A percentile compares a stretch with the other conserved stretches of the same genome.
Conservation (phyloP, 2,797 vertebrate genomes). For the Anolis apletophallus region DNA sequence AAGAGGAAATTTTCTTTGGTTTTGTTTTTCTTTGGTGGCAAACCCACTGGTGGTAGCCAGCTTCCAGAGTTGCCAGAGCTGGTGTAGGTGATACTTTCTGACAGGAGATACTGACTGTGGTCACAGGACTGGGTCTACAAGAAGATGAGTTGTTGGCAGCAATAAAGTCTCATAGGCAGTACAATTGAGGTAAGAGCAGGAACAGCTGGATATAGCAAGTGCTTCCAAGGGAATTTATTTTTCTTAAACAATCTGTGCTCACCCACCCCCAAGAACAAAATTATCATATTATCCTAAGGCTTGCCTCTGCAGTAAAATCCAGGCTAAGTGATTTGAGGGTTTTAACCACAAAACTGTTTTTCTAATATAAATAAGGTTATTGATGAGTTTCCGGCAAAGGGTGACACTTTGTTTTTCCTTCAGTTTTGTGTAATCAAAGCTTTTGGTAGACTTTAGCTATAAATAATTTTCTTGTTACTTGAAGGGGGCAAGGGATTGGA, state of each 20-base stretch:
- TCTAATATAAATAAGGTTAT: conserved; percentile 20
- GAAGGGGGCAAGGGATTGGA: not conserved
- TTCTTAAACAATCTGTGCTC: not conserved
- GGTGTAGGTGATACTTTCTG: too few relatives aligned
- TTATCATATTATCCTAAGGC: not conserved
- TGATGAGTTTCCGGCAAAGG: conserved; percentile 17
- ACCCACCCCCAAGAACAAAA: not conserved
- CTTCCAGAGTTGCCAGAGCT: too few relatives aligned
- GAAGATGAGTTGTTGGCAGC: too few relatives aligned
- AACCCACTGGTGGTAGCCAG: too few relatives aligned
- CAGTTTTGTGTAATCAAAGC: conserved; percentile 18
- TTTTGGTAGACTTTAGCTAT: conserved; percentile 10
- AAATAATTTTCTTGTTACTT: conserved; percentile 19
- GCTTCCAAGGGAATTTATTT: too few relatives aligned
- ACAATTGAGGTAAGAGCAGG: not conserved
- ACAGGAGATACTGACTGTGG: too few relatives aligned
- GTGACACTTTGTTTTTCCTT: conserved; percentile 34
- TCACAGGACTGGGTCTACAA: too few relatives aligned
- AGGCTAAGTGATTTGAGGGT: not conserved
- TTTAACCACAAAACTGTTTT: conserved; percentile 1
- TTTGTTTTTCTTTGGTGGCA: too few relatives aligned
- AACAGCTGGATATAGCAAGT: not conserved
- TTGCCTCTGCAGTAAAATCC: not conserved
- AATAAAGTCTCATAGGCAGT: too few relatives aligned
- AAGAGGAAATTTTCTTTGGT: too few relatives aligned